Base-by-base conservation (phyloP, 1,140 invertebrate species). In the Halictus rubicundus region DNA sequence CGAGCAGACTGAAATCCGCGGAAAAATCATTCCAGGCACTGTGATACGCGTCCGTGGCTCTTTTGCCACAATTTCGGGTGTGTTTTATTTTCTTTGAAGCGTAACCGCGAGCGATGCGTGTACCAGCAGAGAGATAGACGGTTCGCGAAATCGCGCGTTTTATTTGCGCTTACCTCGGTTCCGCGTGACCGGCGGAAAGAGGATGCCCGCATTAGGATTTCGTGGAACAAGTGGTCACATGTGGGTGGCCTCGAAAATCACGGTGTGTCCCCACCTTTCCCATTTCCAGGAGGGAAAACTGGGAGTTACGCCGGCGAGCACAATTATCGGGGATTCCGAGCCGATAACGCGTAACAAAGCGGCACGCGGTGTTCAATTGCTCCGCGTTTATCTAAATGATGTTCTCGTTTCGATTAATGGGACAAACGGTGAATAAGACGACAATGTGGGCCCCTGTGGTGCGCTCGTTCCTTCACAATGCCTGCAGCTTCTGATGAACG, bases 141-240 rank as follows among this genome's bases (percentile, higher is more conserved):
- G 32, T 32, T 32, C 32, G 68, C 61, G 70, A 46, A 78, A 82
- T 32, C 32, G 74, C 65, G 76, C 32, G 68, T 86, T 85, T 86
- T 86, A 87, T 80, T 87, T 78, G 49, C 32, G 39, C 49, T 68
- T 68, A 54, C 61, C 54, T 39, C 57, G 25, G 7, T 80, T 65
- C 32, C 68, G 69, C 49, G 57, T 54, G 49, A 23, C 12, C 46
- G 73, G 59, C 70, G 57, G 54, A 77, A 78, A 87, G 63, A 57
- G 72, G 60, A 65, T 68, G 69, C 73, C 73, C 69, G 76, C 81
- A 85, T 87, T 69, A 83, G 70, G 16, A 49, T 77, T 68, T 9
- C 61, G 42, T 12, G 42, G 12, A 46, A 46, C 42, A 46, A 46
- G 42, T 46, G 42, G 42, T 46, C 42, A 14, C 42, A 12, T 12